Base-by-base conservation (phyloP, 2,888 invertebrate genomes). In the Rhimphoctona megacephalus region DNA sequence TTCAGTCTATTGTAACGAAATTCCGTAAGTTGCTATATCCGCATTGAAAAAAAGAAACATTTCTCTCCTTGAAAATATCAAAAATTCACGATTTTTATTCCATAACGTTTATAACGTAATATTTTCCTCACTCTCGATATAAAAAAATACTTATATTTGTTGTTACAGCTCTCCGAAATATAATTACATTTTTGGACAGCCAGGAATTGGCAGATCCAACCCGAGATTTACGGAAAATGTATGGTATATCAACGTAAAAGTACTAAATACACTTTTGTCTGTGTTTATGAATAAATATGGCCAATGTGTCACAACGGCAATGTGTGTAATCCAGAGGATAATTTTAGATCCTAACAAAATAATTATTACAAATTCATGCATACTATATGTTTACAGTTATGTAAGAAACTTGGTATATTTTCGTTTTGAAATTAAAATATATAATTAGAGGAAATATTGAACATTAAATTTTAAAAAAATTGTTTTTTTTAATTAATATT, bases 121-220 rank as follows among this genome's bases (percentile, higher is more conserved):
- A 0, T 11, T 54, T 57, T 25, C 19, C 19, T 54, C 22, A 9
- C 54, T 19, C 49, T 19, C 1, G 0, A 8, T 22, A 2, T 22
- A 9, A 43, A 36, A 46, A 49, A 73, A 33, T 33, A 36, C 0
- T 52, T n/a, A n/a, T 17, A 25, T 81, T 25, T 1, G 36, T 52
- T 80, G 52, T 85, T 85, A 7, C 84, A 85, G 84, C 69, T 9
- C 80, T 85, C 14, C 39, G 30, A 69, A 76, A 49, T 7, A 66
- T 85, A 36, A 76, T 85, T 30, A n/a, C 14, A 6, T 76, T 76
- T 70, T 39, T 85, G 76, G 76, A 85, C 14, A 11, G 17, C 46
- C 70, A 85, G 64, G 69, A 17, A 5, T 70, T 30, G 11, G 14
- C 64, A 33, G 64, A 70, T 33, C 6, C 0, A 17, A 74, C 80